Conservation (phyloP, 2,797 vertebrate genomes). For the Artibeus jamaicensis region DNA sequence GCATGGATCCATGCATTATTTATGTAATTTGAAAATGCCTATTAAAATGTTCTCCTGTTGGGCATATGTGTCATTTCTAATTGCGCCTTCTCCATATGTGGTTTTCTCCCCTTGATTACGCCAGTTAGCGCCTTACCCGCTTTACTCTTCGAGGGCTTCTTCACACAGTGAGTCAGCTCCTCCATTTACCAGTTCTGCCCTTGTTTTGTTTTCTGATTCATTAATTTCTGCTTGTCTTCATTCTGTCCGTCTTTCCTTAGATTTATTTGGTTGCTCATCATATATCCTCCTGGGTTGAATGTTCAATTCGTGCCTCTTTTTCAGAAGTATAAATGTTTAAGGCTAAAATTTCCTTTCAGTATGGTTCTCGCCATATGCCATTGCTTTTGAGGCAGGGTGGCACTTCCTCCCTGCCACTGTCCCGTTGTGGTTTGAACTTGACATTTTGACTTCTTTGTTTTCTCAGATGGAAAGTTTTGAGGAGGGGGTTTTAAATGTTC, state of each 20-base stretch:
- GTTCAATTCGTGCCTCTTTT: neutral
- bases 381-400: neutral
- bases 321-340: neutral
- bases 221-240: conserved; percentile 26
- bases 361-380: neutral
- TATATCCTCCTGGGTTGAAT: neutral
- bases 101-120: neutral
- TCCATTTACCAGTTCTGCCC: neutral
- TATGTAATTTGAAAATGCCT: conserved; percentile 43
- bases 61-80: conserved; percentile 1
- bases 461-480: neutral
- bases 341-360: neutral
- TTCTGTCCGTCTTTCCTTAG: neutral
- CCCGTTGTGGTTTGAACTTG: neutral
- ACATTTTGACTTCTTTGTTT: neutral
- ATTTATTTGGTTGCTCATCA: neutral
- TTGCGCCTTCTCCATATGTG: neutral
- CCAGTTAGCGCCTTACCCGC: neutral
- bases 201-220: neutral
- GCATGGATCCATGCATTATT: neutral
- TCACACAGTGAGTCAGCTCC: neutral
- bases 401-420: too few species aligned
- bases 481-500: neutral
- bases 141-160: neutral
- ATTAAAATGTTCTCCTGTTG: neutral